Conservation (phyloP, 2,888 invertebrate genomes). For the Andrena hattorfiana region DNA sequence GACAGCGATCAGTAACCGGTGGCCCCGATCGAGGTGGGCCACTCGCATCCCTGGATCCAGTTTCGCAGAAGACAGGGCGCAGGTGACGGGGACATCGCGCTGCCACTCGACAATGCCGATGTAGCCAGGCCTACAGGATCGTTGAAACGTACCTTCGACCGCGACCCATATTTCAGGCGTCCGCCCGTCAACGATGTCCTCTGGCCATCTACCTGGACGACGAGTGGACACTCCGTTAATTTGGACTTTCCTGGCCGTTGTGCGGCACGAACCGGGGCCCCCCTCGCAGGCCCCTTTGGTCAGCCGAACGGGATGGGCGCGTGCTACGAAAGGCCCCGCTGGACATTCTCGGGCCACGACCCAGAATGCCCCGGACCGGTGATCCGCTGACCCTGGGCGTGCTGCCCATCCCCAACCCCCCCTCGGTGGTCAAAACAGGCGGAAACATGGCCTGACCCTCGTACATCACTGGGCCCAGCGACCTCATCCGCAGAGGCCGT, state of each 20-base stretch:
- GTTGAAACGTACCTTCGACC: conserved; percentile 76
- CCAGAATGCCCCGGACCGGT: conserved; percentile 75
- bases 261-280: conserved; percentile 13
- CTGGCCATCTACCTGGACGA: conserved; percentile 53
- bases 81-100: conserved; percentile 71
- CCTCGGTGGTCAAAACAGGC: conserved; percentile 85
- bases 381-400: conserved; percentile 83
- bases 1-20: conserved; percentile 9
- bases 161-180: conserved; percentile 60
- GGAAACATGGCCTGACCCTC: conserved; percentile 85
- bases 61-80: conserved; percentile 70
- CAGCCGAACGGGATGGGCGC: conserved; percentile 56
- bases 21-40: not conserved
- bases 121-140: conserved; percentile 72
- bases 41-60: conserved; percentile 60
- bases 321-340: conserved; percentile 66
- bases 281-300: conserved; percentile 21
- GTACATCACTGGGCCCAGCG: conserved; percentile 76
- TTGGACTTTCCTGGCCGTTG: conserved; percentile 58
- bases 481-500: conserved; percentile 24
- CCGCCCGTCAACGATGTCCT: conserved; percentile 18
- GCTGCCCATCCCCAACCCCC: conserved; percentile 82
- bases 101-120: conserved; percentile 68
- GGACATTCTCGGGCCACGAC: conserved; percentile 78
- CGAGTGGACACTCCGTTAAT: conserved; percentile 67